Evolutionary conservation across 2,113 vertebrate species (phyloP), one percentile per base, ranked within the genome.

Genomic region (Eupsittula cactorum): DNA sequence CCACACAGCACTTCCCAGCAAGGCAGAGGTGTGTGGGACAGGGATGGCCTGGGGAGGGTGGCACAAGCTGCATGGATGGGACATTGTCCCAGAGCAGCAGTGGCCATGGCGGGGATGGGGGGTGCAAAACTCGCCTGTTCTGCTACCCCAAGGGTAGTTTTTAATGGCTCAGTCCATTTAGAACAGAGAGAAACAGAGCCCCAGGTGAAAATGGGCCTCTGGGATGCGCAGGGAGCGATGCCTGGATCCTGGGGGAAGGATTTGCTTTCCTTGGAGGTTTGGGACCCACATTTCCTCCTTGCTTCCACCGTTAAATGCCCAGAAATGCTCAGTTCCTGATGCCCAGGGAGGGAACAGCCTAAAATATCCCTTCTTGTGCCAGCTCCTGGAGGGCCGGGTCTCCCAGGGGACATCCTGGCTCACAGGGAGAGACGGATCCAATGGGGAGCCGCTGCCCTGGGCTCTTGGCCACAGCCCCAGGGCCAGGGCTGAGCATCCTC

Each of bases 71-170:
- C 10, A 1, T 0, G 29, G 44, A 2, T 41, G 73, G 68, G 21
- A 27, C 37, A 2, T 20, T 0, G 3, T 31, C 28, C 57, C 7
- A 5, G 53, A 13, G 37, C 5, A 20, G 53, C 68, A 47, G 73
- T 3, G 33, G 31, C 68, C 24, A 1, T 18, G 63, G 35, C 3
- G 12, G 17, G 73, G 20, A 7, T 8, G 19, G 14, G 29, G 53
- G 10, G 13, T 35, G 21, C 41, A 64, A 19, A 84, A 7, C 20
- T 25, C 76, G 23, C 29, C 52, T 35, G 3, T 35, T 55, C 19
- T 1, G 1, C 41, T 63, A 10, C 28, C 37, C 17, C 0, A 2
- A 8, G 1, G 8, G 6, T 5, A 6, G 9, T 2, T 0, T 71
- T 70, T 28, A 52, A 21, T 35, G 37, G 10, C n/a, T 64, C 7